Percentiles rank a stretch among this genome's conserved stretches.
phyloP scores from a whole-genome alignment of 1,140 invertebrate genomes.

The Philaenus spumarius region DNA sequence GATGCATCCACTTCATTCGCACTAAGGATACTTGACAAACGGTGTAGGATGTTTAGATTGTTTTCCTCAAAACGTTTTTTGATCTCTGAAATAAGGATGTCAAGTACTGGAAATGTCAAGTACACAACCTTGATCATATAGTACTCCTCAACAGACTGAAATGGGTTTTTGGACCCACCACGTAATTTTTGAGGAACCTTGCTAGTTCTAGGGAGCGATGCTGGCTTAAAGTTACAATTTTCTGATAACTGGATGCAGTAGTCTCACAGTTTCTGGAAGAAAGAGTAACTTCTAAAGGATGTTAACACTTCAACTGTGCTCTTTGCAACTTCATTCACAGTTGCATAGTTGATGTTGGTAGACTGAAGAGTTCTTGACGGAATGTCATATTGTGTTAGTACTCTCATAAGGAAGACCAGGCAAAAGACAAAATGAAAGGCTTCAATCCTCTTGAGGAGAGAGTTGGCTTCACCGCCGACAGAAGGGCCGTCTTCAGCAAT shows the following conservation, averaged over 20 bases:
- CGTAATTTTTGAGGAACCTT: background rate
- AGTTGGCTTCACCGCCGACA: conserved; percentile 4
- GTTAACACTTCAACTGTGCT: background rate
- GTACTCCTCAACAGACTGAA: too few species aligned
- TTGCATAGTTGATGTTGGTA: conserved; percentile 7
- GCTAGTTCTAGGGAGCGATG: background rate
- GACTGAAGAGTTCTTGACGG: conserved; percentile 1
- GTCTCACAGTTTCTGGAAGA: background rate
- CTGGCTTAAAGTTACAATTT: too few species aligned
- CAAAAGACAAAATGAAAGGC: conserved; percentile 8
- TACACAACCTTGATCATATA: too few species aligned
- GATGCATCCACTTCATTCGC: too few species aligned
- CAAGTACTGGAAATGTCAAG: background rate
- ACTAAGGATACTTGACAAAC: too few species aligned
- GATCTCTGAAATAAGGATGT: too few species aligned
- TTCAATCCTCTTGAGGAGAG: conserved; percentile 5
- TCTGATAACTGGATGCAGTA: background rate
- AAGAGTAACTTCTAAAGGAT: background rate
- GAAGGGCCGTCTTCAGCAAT: conserved; percentile 1
- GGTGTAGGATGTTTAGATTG: too few species aligned
- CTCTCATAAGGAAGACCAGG: conserved; percentile 4
- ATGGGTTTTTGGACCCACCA: too few species aligned
- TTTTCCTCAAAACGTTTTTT: too few species aligned
- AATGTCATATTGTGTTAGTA: conserved; percentile 6
- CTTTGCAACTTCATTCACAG: background rate